Evolutionary conservation across 1,140 invertebrate species (phyloP).

Genomic region (Gonioctena quinquepunctata): DNA sequence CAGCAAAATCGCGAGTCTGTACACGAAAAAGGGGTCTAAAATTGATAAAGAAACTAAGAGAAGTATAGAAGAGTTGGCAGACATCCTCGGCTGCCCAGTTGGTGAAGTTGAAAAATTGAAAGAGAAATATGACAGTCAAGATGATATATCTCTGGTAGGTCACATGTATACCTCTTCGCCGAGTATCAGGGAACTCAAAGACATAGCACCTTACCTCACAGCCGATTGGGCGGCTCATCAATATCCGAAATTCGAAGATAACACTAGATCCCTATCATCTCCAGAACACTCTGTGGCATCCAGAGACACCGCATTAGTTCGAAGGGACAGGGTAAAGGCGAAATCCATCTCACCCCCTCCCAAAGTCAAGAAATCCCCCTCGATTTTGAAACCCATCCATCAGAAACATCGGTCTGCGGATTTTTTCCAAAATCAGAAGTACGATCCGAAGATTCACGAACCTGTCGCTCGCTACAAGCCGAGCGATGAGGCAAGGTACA

Average conservation of each 20-base stretch:
- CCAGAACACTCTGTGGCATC: constrained; percentile 56
- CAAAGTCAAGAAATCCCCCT: constrained; percentile 55
- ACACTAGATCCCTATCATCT: constrained; percentile 65
- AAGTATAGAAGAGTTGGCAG: constrained; percentile 52
- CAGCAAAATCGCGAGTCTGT: constrained; percentile 75
- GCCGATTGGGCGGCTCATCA: constrained; percentile 78
- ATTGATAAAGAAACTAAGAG: constrained; percentile 49
- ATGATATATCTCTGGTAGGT: constrained; percentile 68
- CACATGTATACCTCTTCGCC: constrained; percentile 82
- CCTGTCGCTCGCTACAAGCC: constrained; percentile 79
- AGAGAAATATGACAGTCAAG: constrained; percentile 68
- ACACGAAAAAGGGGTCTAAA: constrained; percentile 45
- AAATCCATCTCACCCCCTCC: constrained; percentile 56
- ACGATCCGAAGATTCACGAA: constrained; percentile 74
- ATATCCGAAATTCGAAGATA: constrained; percentile 68
- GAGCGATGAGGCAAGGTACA: constrained; percentile 50
- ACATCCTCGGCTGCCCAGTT: constrained; percentile 58
- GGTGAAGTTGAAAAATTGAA: constrained; percentile 72
- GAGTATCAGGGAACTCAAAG: constrained; percentile 74
- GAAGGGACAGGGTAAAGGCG: constrained; percentile 46
- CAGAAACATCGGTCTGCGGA: constrained; percentile 36
- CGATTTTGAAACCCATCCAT: constrained; percentile 65
- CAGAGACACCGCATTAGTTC: constrained; percentile 43
- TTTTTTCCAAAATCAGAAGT: constrained; percentile 62
- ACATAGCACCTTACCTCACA: constrained; percentile 75